These are phyloP conservation scores for Tympanuchus pallidicinctus DNA, from an alignment of 2,113 vertebrate genomes.

Conservation along the genomic window DNA sequence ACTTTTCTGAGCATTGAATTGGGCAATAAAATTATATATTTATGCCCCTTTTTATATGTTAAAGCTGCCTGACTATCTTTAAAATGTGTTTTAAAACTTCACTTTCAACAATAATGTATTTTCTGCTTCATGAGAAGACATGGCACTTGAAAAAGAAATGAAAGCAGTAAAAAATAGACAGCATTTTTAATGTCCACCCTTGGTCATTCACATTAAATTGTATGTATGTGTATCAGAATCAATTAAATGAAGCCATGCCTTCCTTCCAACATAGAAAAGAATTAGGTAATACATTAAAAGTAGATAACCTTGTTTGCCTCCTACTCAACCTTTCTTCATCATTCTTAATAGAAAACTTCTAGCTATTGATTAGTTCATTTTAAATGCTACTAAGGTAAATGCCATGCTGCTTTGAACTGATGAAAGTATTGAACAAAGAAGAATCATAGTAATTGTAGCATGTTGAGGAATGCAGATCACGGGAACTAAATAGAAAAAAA, in stretches of 20 bases:
- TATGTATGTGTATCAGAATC: not conserved
- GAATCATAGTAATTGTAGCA: slow-evolving; percentile 46
- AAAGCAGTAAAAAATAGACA: not conserved
- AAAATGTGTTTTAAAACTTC: not conserved
- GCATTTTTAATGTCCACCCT: not conserved
- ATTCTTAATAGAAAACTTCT: slow-evolving; percentile 66
- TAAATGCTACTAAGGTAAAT: slow-evolving; percentile 71
- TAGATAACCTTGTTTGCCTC: slow-evolving; percentile 68
- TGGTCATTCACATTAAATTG: not conserved
- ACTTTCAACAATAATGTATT: not conserved
- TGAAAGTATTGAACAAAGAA: slow-evolving; percentile 72
- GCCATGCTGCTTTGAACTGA: slow-evolving; percentile 73
- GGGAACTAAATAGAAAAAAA: not conserved
- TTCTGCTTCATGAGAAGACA: not conserved
- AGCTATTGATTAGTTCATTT: slow-evolving; percentile 61
- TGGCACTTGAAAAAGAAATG: not conserved
- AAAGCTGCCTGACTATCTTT: not conserved
- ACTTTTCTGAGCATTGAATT: not conserved
- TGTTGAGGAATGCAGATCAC: slow-evolving; percentile 16
- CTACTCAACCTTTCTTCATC: slow-evolving; percentile 61
- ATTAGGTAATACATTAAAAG: slow-evolving; percentile 63
- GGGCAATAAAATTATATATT: not conserved
- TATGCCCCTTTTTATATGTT: not conserved
- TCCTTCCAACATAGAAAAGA: slow-evolving; percentile 17
- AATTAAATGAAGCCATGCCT: not conserved